A percentile compares a stretch with the other conserved stretches of the same genome.
Conservation (phyloP, 1,140 invertebrate genomes). For the Anoplolepis gracilipes region DNA sequence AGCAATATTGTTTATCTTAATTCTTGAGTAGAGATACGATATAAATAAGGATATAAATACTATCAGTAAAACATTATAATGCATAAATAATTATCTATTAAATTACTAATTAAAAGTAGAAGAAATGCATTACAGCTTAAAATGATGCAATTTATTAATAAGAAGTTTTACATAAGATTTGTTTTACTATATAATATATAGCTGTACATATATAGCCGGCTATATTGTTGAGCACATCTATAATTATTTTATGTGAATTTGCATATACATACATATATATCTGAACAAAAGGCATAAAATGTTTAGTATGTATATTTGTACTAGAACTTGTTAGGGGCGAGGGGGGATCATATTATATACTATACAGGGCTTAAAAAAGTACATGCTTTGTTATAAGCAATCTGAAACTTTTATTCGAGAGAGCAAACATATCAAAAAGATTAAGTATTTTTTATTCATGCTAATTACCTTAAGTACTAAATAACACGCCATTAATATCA, state of each 20-base stretch:
- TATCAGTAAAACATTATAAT: conserved; percentile 50
- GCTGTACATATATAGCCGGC: no score
- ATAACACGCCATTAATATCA: conserved; percentile 31
- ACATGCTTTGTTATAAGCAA: conserved; percentile 66
- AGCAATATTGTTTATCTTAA: conserved; percentile 23
- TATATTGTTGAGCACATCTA: background rate
- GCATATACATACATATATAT: conserved; percentile 27
- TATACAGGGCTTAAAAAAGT: conserved; percentile 47
- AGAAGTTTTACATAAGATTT: background rate
- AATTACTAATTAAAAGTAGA: conserved; percentile 35
- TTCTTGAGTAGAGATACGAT: background rate
- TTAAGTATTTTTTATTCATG: conserved; percentile 60
- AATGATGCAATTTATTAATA: conserved; percentile 21
- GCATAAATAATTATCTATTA: conserved; percentile 45
- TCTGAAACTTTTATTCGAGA: conserved; percentile 44
- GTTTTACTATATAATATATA: conserved; percentile 20
- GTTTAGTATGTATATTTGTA: conserved; percentile 1
- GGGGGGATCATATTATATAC: conserved; percentile 45
- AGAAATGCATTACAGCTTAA: conserved; percentile 35
- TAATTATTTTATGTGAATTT: conserved; percentile 31
- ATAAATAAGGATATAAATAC: conserved; percentile 15
- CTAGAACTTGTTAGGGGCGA: conserved; percentile 55
- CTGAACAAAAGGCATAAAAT: conserved; percentile 30
- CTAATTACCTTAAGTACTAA: conserved; percentile 63
- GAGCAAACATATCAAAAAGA: conserved; percentile 51